Base-by-base conservation (phyloP, 2,888 invertebrate species). In the Plebejus argus region DNA sequence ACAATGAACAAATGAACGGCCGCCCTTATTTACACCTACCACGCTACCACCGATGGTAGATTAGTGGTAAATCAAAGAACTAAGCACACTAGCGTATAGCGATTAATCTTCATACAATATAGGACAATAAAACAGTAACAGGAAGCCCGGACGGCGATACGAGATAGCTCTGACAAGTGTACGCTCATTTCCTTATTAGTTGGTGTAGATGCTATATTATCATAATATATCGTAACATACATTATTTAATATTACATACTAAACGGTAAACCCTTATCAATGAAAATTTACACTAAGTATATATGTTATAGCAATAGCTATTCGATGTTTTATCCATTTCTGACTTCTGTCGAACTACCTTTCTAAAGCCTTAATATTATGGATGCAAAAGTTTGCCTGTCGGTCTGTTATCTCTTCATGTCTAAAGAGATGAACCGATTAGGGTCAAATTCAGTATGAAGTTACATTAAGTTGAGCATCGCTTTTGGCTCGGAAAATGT, bases 151-250 rank as follows among this genome's bases (percentile, higher is more conserved):
- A 80, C 82, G 82, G 82, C 81, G 84, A 84, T 83, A 84, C 82
- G 84, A 83, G 83, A 84, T 84, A 84, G 83, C 81, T 79, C 78
- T 82, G 82, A 80, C 83, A 83, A 83, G 84, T 84, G 83, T 82
- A 83, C 81, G 83, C 82, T 83, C 84, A 84, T 83, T 84, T 84
- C 84, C 83, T 84, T 84, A 83, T 84, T 84, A 84, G 84, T 83
- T 81, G 79, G 81, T 82, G 82, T 83, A 82, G 82, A 81, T 82
- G 81, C 81, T 80, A 82, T 82, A 82, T 80, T 82, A 82, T 80
- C 70, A 28, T 70, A 70, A 82, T 81, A 80, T 80, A 79, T 78
- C 20, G n/a, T 20, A 4, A 58, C 8, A 58, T 2, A 8, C n/a
- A n/a, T n/a, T 58, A 20, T 8, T 8, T 20, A 20, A 58, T 58